Percentiles rank a stretch among this genome's conserved stretches.
Evolutionary conservation across 2,113 vertebrate species (phyloP).

Genomic region (Cygnus buccinator): DNA sequence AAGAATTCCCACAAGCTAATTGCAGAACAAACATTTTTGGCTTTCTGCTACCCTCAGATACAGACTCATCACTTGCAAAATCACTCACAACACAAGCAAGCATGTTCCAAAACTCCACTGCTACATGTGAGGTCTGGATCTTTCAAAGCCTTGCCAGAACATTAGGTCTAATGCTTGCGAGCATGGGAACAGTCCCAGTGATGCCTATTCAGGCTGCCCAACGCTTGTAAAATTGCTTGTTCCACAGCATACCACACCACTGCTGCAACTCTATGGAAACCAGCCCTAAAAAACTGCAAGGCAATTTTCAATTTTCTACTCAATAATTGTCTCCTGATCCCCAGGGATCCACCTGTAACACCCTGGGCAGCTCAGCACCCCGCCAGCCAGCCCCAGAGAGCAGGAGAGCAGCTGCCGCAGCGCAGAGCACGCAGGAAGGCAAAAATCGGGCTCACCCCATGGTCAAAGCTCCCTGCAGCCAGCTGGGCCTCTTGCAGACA

Average conservation of each 20-base stretch:
- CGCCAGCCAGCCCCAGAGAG: background rate
- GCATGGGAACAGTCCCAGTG: background rate
- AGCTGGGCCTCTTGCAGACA: background rate
- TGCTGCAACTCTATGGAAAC: background rate
- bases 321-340: background rate
- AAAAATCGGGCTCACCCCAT: background rate
- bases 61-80: background rate
- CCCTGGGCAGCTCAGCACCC: background rate
- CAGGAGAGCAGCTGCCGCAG: background rate
- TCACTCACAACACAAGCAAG: background rate
- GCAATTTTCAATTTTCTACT: background rate
- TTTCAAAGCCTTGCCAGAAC: background rate
- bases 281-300: background rate
- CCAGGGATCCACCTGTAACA: background rate
- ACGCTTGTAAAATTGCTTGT: background rate
- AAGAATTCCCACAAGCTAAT: background rate
- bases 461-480: background rate
- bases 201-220: rapidly evolving
- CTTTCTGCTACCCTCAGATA: background rate
- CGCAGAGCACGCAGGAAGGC: background rate
- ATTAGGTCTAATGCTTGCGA: background rate
- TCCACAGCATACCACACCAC: background rate
- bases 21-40: background rate
- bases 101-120: background rate
- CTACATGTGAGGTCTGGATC: rapidly evolving